Evolutionary conservation across 23 tunicate genomes (phyloP).

Genomic region (Ascidia mentula): DNA sequence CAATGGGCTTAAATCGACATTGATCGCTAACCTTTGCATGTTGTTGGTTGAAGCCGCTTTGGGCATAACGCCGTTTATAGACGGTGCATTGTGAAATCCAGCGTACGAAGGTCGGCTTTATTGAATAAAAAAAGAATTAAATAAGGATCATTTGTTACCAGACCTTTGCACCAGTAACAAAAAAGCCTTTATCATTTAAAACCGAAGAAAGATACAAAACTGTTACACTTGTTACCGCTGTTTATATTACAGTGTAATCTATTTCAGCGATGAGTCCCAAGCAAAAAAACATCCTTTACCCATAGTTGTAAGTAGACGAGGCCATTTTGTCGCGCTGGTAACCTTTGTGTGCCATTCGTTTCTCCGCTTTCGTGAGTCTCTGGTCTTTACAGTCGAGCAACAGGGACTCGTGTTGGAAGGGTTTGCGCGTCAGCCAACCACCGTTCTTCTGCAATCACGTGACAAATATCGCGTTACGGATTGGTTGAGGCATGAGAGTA

Average conservation of each 20-base stretch:
- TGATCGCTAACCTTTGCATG: too few relatives aligned
- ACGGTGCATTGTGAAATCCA: slow-evolving; percentile 37
- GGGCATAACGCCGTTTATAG: background rate
- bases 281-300: too few relatives aligned
- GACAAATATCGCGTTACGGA: background rate
- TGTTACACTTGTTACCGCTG: too few relatives aligned
- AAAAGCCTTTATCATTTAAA: too few relatives aligned
- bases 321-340: slow-evolving; percentile 89
- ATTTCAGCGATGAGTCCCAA: too few relatives aligned
- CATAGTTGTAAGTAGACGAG: slow-evolving; percentile 72
- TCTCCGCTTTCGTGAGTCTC: slow-evolving; percentile 83
- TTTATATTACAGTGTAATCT: too few relatives aligned
- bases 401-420: slow-evolving; percentile 87
- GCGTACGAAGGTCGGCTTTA: slow-evolving; percentile 87
- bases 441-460: slow-evolving; percentile 40
- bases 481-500: too few relatives aligned
- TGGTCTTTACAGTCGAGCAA: slow-evolving; percentile 85
- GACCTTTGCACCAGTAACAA: too few relatives aligned
- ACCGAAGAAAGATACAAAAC: too few relatives aligned
- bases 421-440: slow-evolving; percentile 85
- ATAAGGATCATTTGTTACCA: too few relatives aligned
- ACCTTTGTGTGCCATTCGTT: slow-evolving; percentile 70
- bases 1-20: too few relatives aligned
- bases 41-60: background rate
- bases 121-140: background rate